Base-by-base conservation (phyloP, 2,888 invertebrate species). In the Mesoligia furuncula region DNA sequence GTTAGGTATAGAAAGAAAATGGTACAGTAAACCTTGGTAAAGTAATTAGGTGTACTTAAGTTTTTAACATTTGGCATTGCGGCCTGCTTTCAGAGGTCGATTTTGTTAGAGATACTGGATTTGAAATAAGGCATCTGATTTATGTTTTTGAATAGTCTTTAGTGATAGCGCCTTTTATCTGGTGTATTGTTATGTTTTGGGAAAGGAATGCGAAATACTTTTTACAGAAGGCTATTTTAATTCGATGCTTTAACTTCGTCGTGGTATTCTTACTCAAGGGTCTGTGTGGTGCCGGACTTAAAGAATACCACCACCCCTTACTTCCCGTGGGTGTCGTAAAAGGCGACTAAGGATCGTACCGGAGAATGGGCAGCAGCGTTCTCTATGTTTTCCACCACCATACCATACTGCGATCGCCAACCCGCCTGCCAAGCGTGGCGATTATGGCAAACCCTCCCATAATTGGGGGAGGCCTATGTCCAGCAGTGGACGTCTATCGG, bases 1-100 rank as follows among this genome's bases (percentile, higher is more conserved):
- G 9, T 48, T 81, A 24, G 51, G 24, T 57, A 72, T 66, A 57
- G 6, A 54, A 57, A 36, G 9, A 36, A 61, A 67, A 15, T 42
- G 9, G 15, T n/a, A 27, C 36, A n/a, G 42, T 66, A 61, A 48
- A 61, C 45, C 61, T 57, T 36, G 0, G 24, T 11, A 17, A 39
- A 54, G 39, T 45, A 65, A 57, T 79, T 31, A 51, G 20, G 15
- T 73, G 17, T 66, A 48, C 27, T 27, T 39, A 48, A 39, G 11
- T 64, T 79, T 51, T 48, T 48, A 62, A 68, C 54, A 54, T 77
- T 59, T 61, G 65, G 54, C 54, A 54, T 27, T 39, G 27, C 17
- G 24, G 24, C 5, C 42, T 31, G 62, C 57, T 80, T 48, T 51
- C 20, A 2, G 20, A 3, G 51, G 13, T 13, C 2, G 2, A 36